Percentiles rank a stretch among this genome's conserved stretches.
Conservation (phyloP, 2,888 invertebrate species). For the Resseliella maxima region DNA sequence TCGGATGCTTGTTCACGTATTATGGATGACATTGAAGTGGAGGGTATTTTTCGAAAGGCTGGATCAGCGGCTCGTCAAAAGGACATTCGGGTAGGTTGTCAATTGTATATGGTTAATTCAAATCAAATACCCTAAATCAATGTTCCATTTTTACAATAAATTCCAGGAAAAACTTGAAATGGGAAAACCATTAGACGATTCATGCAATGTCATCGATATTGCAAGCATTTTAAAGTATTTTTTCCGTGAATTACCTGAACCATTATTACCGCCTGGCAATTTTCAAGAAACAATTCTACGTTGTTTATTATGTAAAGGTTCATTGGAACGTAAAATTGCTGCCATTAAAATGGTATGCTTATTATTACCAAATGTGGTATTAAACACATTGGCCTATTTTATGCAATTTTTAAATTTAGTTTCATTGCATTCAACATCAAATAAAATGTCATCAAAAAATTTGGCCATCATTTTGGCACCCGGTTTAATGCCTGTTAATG, state of each 20-base stretch:
- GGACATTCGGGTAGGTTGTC: constrained; percentile 76
- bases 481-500: constrained; percentile 83
- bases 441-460: constrained; percentile 87
- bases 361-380: constrained; percentile 79
- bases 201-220: constrained; percentile 84
- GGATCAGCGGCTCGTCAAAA: constrained; percentile 85
- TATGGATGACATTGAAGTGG: constrained; percentile 76
- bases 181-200: constrained; percentile 76
- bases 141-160: constrained; percentile 61
- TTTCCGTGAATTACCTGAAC: constrained; percentile 85
- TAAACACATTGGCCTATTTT: constrained; percentile 83
- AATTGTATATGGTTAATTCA: background rate
- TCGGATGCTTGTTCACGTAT: constrained; percentile 78
- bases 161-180: constrained; percentile 78
- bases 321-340: constrained; percentile 68
- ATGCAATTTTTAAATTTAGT: constrained; percentile 74
- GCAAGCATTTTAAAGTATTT: constrained; percentile 88
- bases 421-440: constrained; percentile 75
- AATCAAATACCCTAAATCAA: too few relatives aligned
- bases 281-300: constrained; percentile 82
- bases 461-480: constrained; percentile 88
- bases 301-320: constrained; percentile 73
- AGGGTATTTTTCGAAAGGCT: constrained; percentile 90
- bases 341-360: constrained; percentile 76
- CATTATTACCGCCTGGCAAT: constrained; percentile 75